Evolutionary conservation across 2,888 invertebrate genomes (phyloP).

Genomic region (Ophraella communa): DNA sequence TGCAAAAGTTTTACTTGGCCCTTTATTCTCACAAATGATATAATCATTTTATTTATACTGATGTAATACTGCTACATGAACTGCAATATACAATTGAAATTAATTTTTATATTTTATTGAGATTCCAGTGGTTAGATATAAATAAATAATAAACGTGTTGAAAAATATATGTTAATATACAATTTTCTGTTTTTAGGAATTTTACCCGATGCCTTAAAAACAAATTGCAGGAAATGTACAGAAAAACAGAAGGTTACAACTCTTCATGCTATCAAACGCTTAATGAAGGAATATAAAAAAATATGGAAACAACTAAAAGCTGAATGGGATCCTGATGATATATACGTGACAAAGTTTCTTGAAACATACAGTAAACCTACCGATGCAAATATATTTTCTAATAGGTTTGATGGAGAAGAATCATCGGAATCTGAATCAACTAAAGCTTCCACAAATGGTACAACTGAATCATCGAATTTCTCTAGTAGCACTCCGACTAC

Average conservation of each 20-base stretch:
- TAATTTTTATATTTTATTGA: no score
- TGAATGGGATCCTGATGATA: slow-evolving; percentile 75
- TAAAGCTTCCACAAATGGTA: not conserved
- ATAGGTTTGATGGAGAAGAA: slow-evolving; percentile 29
- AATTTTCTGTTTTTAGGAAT: slow-evolving; percentile 62
- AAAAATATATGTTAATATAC: not conserved
- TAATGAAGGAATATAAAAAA: slow-evolving; percentile 69
- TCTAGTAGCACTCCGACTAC: slow-evolving; percentile 1
- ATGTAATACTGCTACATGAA: no score
- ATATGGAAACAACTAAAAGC: slow-evolving; percentile 71
- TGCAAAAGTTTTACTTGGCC: no score
- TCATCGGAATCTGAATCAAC: slow-evolving; percentile 14
- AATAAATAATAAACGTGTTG: not conserved
- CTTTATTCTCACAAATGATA: no score
- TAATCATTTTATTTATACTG: no score
- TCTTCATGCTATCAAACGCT: slow-evolving; percentile 69
- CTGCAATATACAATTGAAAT: no score
- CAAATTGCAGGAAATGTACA: slow-evolving; percentile 71
- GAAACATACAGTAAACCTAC: slow-evolving; percentile 42
- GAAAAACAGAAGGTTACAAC: slow-evolving; percentile 71
- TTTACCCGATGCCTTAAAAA: slow-evolving; percentile 73
- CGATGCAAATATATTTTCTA: slow-evolving; percentile 15
- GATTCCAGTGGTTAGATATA: no score
- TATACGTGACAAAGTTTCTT: slow-evolving; percentile 63
- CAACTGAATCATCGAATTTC: not conserved